Conservation (phyloP, 2,113 vertebrate genomes). For the Origma solitaria region DNA sequence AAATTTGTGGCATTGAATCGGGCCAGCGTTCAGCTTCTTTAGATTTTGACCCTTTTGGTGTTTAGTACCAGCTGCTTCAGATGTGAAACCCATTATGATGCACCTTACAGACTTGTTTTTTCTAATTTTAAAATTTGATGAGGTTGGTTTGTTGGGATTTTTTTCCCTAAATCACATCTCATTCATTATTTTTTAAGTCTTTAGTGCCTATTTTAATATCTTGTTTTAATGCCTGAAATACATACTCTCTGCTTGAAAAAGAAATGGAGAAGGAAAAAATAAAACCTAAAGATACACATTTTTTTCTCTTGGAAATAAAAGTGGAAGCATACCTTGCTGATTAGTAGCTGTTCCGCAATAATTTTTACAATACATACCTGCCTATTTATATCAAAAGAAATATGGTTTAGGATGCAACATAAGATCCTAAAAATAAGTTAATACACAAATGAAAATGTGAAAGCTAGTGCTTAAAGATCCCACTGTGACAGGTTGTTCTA, state of each 20-base stretch:
- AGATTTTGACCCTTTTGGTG: neutral
- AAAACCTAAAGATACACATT: neutral
- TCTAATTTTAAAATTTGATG: neutral
- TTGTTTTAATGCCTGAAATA: neutral
- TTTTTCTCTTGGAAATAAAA: neutral
- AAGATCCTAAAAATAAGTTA: neutral
- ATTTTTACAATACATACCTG: neutral
- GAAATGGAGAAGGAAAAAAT: neutral
- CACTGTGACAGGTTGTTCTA: neutral
- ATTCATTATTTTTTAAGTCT: neutral
- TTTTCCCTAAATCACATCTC: neutral
- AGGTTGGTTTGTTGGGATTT: neutral
- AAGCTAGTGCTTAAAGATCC: neutral
- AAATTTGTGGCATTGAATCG: neutral
- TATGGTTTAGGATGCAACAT: neutral
- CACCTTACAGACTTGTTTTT: neutral
- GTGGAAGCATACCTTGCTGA: neutral
- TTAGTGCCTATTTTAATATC: neutral
- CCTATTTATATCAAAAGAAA: neutral
- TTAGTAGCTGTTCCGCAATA: neutral
- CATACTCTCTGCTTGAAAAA: neutral
- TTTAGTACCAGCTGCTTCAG: neutral
- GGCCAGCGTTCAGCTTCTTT: neutral
- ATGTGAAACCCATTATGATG: neutral
- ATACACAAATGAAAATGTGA: neutral